Percentiles rank a stretch among this genome's conserved stretches.
These are phyloP conservation scores for Anas georgica DNA, from an alignment of 2,797 vertebrate genomes.

Conservation along the genomic window DNA sequence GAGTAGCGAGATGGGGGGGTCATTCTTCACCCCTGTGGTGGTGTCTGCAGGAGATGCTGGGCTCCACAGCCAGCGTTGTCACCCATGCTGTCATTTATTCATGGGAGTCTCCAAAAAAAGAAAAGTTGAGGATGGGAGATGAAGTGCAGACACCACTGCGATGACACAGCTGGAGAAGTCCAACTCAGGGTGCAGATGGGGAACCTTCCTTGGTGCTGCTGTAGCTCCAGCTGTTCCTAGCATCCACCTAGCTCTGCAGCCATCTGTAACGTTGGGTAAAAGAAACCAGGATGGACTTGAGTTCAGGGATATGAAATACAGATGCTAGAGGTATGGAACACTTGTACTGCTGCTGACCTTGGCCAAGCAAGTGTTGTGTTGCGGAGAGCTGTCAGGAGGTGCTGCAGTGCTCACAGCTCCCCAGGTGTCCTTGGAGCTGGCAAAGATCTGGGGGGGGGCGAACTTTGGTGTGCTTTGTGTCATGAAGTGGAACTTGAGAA, in stretches of 20 bases:
- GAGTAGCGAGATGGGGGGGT: rapidly evolving
- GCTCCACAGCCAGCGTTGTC: rapidly evolving
- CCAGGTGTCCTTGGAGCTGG: neutral
- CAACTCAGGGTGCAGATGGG: neutral
- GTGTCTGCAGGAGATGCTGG: neutral
- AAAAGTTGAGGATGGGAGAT: neutral
- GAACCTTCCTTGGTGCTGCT: neutral
- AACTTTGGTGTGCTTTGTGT: neutral
- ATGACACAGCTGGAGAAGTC: neutral
- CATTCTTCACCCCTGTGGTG: rapidly evolving
- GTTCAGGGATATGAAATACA: neutral
- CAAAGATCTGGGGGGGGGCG: neutral
- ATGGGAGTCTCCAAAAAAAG: neutral
- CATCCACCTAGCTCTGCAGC: neutral
- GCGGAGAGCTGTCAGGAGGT: neutral
- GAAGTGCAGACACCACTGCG: neutral
- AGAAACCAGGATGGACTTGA: neutral
- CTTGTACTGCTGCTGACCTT: neutral
- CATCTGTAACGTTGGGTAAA: neutral
- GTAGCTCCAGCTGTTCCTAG: neutral
- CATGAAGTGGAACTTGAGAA: neutral
- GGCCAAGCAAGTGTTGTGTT: neutral
- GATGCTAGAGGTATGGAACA: too few relatives aligned
- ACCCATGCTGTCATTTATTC: neutral
- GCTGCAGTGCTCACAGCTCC: neutral